A percentile compares a stretch with the other conserved stretches of the same genome.
Evolutionary conservation across 2,888 invertebrate genomes (phyloP).

Genomic region (Lepidocyrtoides sp.): DNA sequence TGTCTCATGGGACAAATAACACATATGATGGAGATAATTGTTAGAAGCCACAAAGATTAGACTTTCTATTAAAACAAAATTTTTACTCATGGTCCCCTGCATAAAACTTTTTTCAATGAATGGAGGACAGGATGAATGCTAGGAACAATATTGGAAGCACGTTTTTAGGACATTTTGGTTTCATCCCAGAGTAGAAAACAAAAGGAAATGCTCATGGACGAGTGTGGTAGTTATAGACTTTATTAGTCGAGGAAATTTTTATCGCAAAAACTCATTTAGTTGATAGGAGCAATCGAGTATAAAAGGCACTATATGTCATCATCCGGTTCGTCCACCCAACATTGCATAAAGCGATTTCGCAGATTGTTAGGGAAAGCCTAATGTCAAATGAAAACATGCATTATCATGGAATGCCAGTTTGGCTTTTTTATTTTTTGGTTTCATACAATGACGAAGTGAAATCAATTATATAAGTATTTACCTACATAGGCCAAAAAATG

Average conservation of each 20-base stretch:
- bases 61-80: no score
- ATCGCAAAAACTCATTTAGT: not conserved
- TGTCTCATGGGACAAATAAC: no score
- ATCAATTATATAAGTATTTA: slow-evolving; percentile 49
- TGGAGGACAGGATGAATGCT: no score
- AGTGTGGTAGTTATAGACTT: not conserved
- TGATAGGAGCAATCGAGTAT: not conserved
- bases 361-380: not conserved
- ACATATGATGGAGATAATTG: no score
- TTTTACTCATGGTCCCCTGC: no score
- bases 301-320: not conserved
- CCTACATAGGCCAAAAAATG: not conserved
- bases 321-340: not conserved
- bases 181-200: not conserved
- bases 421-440: not conserved
- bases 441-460: slow-evolving; percentile 13
- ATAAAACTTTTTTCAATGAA: no score
- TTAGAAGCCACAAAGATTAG: no score
- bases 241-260: not conserved
- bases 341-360: not conserved
- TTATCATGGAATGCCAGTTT: slow-evolving; percentile 13
- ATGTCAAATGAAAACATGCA: slow-evolving; percentile 38
- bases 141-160: no score
- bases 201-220: not conserved
- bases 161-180: no score